Evolutionary conservation across 2,113 vertebrate genomes (phyloP).

Genomic region (Erinaceus europaeus): DNA sequence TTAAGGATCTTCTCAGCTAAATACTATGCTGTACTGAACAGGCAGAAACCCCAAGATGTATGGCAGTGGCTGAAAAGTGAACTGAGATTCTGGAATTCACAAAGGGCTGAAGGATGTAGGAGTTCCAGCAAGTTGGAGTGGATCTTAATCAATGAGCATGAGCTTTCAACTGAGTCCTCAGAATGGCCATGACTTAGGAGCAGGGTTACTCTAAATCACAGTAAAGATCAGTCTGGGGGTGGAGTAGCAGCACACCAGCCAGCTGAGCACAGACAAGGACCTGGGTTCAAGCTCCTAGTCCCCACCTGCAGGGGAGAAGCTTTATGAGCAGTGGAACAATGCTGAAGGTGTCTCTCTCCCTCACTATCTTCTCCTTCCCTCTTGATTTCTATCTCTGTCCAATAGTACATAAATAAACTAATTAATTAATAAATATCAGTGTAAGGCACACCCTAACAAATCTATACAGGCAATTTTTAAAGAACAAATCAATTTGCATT

Average conservation of each 20-base stretch:
- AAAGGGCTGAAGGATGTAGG: background rate
- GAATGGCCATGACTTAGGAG: background rate
- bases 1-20: background rate
- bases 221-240: background rate
- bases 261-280: too few species aligned
- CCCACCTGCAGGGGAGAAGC: too few species aligned
- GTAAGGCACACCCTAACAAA: background rate
- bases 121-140: background rate
- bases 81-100: background rate
- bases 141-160: background rate
- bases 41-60: background rate
- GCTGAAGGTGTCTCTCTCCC: too few species aligned
- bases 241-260: too few species aligned
- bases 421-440: too few species aligned
- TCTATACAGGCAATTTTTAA: background rate
- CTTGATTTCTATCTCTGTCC: too few species aligned
- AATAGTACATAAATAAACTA: too few species aligned
- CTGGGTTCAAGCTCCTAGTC: too few species aligned
- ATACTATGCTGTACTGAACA: background rate
- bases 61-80: background rate
- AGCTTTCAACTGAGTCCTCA: background rate
- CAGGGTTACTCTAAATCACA: background rate
- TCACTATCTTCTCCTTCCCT: too few species aligned
- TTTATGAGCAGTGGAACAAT: too few species aligned
- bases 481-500: slow-evolving; percentile 7